Conservation (phyloP, 2,797 vertebrate species). For the Aulostomus chinensis region DNA sequence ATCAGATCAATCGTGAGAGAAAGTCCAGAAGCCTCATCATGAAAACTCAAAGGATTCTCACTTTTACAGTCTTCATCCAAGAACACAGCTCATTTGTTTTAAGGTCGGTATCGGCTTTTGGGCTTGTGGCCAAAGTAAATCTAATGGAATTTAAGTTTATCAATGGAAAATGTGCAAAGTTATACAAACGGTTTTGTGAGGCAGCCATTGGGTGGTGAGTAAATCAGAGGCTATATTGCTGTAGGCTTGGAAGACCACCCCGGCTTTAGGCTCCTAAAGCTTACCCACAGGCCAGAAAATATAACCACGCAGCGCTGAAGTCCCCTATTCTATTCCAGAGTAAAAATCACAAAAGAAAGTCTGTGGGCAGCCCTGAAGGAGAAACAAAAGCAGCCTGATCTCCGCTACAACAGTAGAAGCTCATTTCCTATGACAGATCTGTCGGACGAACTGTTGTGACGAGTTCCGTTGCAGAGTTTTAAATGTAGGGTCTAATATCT, state of each 20-base stretch:
- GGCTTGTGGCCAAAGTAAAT: conserved; percentile 85
- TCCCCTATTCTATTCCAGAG: conserved; percentile 31
- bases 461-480: no score
- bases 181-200: conserved; percentile 75
- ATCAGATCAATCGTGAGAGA: conserved; percentile 52
- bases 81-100: conserved; percentile 74
- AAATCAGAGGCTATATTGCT: conserved; percentile 68
- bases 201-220: conserved; percentile 63
- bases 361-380: conserved; percentile 25
- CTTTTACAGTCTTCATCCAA: conserved; percentile 73
- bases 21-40: conserved; percentile 70
- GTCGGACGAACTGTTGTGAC: neutral
- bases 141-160: conserved; percentile 82
- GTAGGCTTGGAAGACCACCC: conserved; percentile 81
- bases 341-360: conserved; percentile 48
- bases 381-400: conserved; percentile 44
- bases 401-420: conserved; percentile 28
- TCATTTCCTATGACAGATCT: conserved; percentile 18
- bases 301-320: conserved; percentile 46
- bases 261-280: conserved; percentile 59
- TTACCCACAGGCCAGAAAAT: conserved; percentile 66
- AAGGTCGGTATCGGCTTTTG: conserved; percentile 74
- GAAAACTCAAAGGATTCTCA: conserved; percentile 67
- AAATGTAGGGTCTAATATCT: no score
- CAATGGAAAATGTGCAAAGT: conserved; percentile 82